These are phyloP conservation scores for Atethmia centrago DNA, from an alignment of 2,888 invertebrate species.

Conservation along the genomic window DNA sequence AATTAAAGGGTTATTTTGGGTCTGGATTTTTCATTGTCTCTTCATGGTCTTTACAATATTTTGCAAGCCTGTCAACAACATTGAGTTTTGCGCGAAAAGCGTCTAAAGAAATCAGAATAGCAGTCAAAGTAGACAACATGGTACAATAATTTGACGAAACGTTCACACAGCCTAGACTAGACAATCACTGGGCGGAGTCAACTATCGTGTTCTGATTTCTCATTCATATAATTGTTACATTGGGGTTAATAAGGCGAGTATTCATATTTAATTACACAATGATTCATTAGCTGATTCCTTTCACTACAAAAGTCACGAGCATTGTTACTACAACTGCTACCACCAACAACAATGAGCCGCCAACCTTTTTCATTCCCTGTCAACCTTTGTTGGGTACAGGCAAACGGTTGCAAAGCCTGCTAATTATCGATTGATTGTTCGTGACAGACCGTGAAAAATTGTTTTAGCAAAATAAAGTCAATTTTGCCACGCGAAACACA, in stretches of 20 bases:
- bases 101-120: slow-evolving; percentile 15
- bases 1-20: neutral
- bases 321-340: slow-evolving; percentile 70
- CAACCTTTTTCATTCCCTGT: slow-evolving; percentile 66
- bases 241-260: slow-evolving; percentile 79
- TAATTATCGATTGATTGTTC: slow-evolving; percentile 53
- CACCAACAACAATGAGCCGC: slow-evolving; percentile 75
- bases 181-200: slow-evolving; percentile 68
- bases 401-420: slow-evolving; percentile 52
- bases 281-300: slow-evolving; percentile 79
- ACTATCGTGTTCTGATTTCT: slow-evolving; percentile 74
- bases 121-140: slow-evolving; percentile 51
- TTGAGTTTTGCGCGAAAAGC: slow-evolving; percentile 5
- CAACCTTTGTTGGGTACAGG: slow-evolving; percentile 53
- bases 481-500: slow-evolving; percentile 36
- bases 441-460: slow-evolving; percentile 32
- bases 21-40: neutral
- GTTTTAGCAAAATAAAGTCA: slow-evolving; percentile 32
- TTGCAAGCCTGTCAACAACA: slow-evolving; percentile 6
- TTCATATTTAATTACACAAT: slow-evolving; percentile 83
- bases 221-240: slow-evolving; percentile 80
- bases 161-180: slow-evolving; percentile 72
- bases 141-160: slow-evolving; percentile 68
- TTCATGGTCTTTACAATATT: neutral
- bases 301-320: slow-evolving; percentile 74